Conservation (phyloP, 2,113 vertebrate genomes). For the Spermophilus dauricus region DNA sequence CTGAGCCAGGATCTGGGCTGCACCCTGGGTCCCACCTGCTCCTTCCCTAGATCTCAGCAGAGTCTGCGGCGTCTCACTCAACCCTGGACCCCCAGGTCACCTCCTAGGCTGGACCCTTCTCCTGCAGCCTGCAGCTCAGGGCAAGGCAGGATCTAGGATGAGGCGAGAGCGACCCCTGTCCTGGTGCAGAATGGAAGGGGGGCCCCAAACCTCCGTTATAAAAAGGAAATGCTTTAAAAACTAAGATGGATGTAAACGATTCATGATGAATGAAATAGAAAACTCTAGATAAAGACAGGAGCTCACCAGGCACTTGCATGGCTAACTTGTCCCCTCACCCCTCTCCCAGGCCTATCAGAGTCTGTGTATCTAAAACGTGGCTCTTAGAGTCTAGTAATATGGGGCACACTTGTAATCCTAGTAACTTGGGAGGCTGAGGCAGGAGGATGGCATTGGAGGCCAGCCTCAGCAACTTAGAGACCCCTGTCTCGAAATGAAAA, state of each 20-base stretch:
- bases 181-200: not conserved
- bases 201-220: no score
- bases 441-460: not conserved
- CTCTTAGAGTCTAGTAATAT: not conserved
- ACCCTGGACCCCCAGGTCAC: not conserved
- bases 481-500: not conserved
- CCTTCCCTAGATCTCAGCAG: not conserved
- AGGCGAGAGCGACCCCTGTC: fast-evolving
- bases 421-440: not conserved
- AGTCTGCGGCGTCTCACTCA: not conserved
- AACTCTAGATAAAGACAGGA: no score
- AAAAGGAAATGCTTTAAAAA: no score
- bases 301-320: no score
- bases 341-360: no score
- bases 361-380: no score
- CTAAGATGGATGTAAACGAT: no score
- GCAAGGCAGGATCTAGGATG: not conserved
- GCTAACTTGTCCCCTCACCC: no score
- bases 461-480: not conserved
- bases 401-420: not conserved
- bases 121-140: not conserved
- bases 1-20: not conserved
- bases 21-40: not conserved
- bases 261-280: no score
- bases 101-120: not conserved